Evolutionary conservation across 2,888 invertebrate genomes (phyloP), one percentile per base, ranked within the genome.

Genomic region (Zygogramma bicolorata): DNA sequence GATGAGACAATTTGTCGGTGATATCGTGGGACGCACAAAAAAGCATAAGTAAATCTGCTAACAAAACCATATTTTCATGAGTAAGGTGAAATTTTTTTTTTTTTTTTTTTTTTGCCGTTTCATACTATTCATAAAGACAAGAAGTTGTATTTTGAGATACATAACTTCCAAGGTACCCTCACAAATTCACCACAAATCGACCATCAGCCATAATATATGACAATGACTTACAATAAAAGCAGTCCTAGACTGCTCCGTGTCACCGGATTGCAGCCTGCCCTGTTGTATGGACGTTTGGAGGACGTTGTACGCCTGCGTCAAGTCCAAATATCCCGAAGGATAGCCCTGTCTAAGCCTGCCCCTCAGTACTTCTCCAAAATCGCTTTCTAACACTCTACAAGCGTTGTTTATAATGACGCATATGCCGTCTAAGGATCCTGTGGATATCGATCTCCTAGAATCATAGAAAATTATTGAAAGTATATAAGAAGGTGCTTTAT

Each of bases 361-460:
- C 74, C 92, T 91, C 58, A 97, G 88, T 57, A 94, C 92, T 74
- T 91, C 91, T 38, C 93, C 91, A 85, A 94, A 95, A 81, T 94
- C 94, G 42, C 94, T 93, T 88, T 99, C 98, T 72, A 99, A 88
- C 75, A 95, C 91, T 0, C 95, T 91, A 80, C 94, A 93, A 3
- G 95, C 96, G 86, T 97, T 97, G 88, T 99, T 99, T 29, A 99
- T 93, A 80, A 97, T 95, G 1, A 97, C 98, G 89, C 99, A 99
- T 58, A 96, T 94, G 65, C 97, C 98, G 87, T 99, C 98, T 71
- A 98, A 91, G 84, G 96, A 97, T 83, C 95, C 94, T 78, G 95
- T 95, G 5, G 95, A 93, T 78, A 97, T 89, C n/a, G 97, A 94
- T 76, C 99, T 93, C 78, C 97, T 95, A 85, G 40, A 83, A 82